Conservation (phyloP, 2,888 invertebrate genomes). For the Agapetus fuscipes region DNA sequence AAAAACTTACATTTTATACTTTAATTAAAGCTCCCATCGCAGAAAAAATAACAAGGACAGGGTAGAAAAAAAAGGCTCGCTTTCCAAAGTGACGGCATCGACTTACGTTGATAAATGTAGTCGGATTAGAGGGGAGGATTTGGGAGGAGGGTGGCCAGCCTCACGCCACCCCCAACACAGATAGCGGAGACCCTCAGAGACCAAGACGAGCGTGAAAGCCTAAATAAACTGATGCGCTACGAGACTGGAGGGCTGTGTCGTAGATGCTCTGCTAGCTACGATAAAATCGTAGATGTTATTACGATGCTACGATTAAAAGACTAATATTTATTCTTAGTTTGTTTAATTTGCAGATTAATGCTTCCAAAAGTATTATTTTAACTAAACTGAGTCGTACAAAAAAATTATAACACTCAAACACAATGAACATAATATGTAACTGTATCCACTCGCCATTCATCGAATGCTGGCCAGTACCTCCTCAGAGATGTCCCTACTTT, state of each 20-base stretch:
- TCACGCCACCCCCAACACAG: constrained; percentile 20
- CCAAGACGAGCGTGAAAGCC: constrained; percentile 11
- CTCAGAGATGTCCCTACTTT: too few species aligned
- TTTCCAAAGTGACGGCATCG: constrained; percentile 18
- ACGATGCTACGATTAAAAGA: neutral
- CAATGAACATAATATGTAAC: too few species aligned
- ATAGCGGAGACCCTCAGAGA: constrained; percentile 21
- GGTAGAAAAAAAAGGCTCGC: constrained; percentile 12
- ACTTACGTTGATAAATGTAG: constrained; percentile 21
- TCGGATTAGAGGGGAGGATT: constrained; percentile 16
- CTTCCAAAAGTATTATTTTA: neutral
- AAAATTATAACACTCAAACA: too few species aligned
- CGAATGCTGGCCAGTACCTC: too few species aligned
- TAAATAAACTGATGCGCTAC: constrained; percentile 14
- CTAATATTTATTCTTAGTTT: neutral
- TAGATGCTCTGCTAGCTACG: too few species aligned
- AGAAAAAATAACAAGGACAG: constrained; percentile 3
- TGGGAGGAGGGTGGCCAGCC: constrained; percentile 11
- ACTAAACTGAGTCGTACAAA: too few species aligned
- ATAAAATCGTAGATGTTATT: too few species aligned
- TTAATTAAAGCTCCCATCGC: constrained; percentile 11
- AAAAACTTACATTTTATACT: too few species aligned
- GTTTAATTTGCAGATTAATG: neutral
- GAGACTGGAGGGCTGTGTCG: neutral
- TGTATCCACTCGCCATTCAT: too few species aligned